phyloP scores from a whole-genome alignment of 64 coral and sea anemone species.

The Catalaphyllia jardinei region DNA sequence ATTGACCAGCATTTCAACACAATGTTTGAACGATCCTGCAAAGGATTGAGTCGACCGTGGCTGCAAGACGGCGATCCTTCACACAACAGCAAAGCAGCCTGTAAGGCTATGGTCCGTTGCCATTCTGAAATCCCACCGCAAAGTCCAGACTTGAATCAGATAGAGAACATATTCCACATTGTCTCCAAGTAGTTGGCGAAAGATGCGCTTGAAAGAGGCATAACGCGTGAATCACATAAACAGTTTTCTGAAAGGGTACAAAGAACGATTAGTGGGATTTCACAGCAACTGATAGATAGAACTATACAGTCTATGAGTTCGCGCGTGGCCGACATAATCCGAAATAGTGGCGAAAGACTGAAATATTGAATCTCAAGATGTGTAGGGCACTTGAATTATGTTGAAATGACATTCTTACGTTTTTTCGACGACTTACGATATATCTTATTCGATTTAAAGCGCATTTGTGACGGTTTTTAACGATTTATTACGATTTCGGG shows the following conservation, averaged over 20 bases:
- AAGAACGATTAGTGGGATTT: neutral
- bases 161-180: constrained; percentile 67
- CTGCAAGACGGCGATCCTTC: constrained; percentile 61
- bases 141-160: constrained; percentile 72
- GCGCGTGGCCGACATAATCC: neutral
- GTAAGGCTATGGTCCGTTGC: neutral
- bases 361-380: neutral
- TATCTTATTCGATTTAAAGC: neutral
- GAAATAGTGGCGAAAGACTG: neutral
- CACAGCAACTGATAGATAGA: neutral
- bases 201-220: constrained; percentile 55
- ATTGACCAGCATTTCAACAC: constrained; percentile 38
- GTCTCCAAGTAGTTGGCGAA: constrained; percentile 40
- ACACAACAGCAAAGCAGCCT: constrained; percentile 47
- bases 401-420: neutral
- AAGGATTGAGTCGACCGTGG: constrained; percentile 11
- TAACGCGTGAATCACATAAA: constrained; percentile 49
- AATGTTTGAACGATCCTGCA: constrained; percentile 9
- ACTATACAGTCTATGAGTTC: neutral
- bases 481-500: neutral
- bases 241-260: constrained; percentile 49
- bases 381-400: neutral
- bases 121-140: constrained; percentile 32
- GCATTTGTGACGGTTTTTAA: neutral
- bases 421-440: neutral